A percentile compares a stretch with the other conserved stretches of the same genome.
Evolutionary conservation across 2,888 invertebrate species (phyloP).

Genomic region (Pandemis heparana): DNA sequence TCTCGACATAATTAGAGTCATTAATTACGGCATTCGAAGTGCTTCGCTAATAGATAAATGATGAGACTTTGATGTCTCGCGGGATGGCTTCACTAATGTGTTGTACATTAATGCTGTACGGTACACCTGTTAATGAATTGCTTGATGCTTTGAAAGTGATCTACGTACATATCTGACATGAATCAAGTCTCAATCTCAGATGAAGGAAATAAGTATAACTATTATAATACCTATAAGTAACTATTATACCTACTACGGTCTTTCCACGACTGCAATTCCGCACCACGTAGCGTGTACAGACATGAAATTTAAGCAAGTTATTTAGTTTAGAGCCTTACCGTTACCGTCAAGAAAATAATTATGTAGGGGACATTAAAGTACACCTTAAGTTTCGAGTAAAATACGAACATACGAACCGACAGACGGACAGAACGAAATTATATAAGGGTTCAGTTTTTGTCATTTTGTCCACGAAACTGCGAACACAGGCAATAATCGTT

Average conservation of each 20-base stretch:
- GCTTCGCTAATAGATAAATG: conserved; percentile 53
- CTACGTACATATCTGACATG: neutral
- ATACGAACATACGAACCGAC: too few species aligned
- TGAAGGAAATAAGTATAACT: neutral
- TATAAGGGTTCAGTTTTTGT: too few species aligned
- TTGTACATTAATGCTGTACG: conserved; percentile 24
- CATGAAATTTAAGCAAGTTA: too few species aligned
- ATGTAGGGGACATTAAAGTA: too few species aligned
- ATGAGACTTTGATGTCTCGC: conserved; percentile 48
- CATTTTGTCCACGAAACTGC: too few species aligned
- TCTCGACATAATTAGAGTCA: conserved; percentile 32
- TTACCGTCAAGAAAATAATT: too few species aligned
- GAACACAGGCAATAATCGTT: neutral
- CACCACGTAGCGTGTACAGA: too few species aligned
- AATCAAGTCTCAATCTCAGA: neutral
- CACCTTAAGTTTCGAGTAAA: too few species aligned
- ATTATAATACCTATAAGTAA: neutral
- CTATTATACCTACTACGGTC: too few species aligned
- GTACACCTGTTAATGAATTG: conserved; percentile 34
- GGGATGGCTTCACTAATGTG: conserved; percentile 31
- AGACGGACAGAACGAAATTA: too few species aligned
- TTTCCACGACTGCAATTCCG: too few species aligned
- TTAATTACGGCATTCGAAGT: conserved; percentile 39
- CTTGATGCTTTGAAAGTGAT: conserved; percentile 16
- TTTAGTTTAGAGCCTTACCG: too few species aligned